A percentile compares a stretch with the other conserved stretches of the same genome.
phyloP scores from a whole-genome alignment of 1,140 invertebrate species.

The Melitaea cinxia region DNA sequence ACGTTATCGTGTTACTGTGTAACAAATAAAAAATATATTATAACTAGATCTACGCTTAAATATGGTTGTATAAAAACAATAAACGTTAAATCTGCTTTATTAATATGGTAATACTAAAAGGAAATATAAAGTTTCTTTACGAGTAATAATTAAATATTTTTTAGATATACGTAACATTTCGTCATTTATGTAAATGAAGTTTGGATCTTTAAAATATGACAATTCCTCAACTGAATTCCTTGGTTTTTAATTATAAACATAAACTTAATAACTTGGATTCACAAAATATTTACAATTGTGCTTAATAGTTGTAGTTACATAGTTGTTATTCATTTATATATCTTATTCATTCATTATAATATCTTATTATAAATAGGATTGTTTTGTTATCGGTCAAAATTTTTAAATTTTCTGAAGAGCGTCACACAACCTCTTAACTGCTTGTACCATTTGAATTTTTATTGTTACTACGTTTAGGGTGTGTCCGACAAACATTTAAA shows the following conservation, averaged over 20 bases:
- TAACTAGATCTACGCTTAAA: too few relatives aligned
- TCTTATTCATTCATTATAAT: too few relatives aligned
- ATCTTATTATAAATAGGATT: too few relatives aligned
- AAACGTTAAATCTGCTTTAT: not conserved
- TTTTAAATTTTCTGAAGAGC: not conserved
- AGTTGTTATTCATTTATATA: too few relatives aligned
- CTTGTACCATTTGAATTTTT: not conserved
- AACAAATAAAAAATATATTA: not conserved
- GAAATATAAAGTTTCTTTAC: not conserved
- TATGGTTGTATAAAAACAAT: too few relatives aligned
- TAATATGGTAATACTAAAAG: not conserved
- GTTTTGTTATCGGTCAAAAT: too few relatives aligned
- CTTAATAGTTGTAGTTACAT: too few relatives aligned
- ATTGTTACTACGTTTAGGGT: slow-evolving; percentile 13
- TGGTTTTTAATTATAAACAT: not conserved
- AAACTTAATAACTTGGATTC: not conserved
- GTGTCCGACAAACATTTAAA: slow-evolving; percentile 28
- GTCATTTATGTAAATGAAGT: slow-evolving; percentile 6
- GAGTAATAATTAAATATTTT: slow-evolving; percentile 18
- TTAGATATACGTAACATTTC: slow-evolving; percentile 4
- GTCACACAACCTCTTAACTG: not conserved
- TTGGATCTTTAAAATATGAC: too few relatives aligned
- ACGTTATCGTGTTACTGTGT: not conserved
- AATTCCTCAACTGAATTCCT: not conserved
- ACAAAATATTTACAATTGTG: too few relatives aligned